Conservation (phyloP, 2,797 vertebrate genomes). For the Holocentrus rufus region DNA sequence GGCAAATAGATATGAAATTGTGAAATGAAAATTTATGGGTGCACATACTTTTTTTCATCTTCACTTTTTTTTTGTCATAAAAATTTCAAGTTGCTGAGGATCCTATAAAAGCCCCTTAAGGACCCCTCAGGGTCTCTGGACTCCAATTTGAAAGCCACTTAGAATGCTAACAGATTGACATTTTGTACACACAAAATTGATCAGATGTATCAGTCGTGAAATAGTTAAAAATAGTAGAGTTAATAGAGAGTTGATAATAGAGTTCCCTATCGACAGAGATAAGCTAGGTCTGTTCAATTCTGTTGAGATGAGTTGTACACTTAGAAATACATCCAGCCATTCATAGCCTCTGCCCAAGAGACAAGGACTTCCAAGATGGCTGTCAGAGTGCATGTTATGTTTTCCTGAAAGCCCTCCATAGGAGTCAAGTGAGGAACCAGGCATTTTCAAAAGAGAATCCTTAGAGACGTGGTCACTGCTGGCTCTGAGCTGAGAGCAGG, state of each 20-base stretch:
- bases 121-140: no score
- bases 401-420: background rate
- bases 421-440: background rate
- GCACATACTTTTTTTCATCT: no score
- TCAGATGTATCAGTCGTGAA: background rate
- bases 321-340: conserved; percentile 37
- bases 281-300: background rate
- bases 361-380: no score
- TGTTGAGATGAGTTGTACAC: conserved; percentile 2
- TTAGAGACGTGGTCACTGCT: conserved; percentile 5
- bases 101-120: no score
- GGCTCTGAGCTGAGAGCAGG: no score
- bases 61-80: no score
- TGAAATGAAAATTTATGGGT: no score
- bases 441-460: background rate
- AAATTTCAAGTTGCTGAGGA: no score
- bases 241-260: no score
- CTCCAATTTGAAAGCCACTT: no score
- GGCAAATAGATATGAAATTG: no score
- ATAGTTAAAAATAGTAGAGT: no score
- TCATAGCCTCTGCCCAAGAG: conserved; percentile 6
- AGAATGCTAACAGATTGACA: background rate
- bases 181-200: background rate
- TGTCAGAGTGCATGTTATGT: conserved; percentile 17
- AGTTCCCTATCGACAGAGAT: background rate